phyloP scores from a whole-genome alignment of 2,113 vertebrate genomes.

The Rhabdornis inornatus region DNA sequence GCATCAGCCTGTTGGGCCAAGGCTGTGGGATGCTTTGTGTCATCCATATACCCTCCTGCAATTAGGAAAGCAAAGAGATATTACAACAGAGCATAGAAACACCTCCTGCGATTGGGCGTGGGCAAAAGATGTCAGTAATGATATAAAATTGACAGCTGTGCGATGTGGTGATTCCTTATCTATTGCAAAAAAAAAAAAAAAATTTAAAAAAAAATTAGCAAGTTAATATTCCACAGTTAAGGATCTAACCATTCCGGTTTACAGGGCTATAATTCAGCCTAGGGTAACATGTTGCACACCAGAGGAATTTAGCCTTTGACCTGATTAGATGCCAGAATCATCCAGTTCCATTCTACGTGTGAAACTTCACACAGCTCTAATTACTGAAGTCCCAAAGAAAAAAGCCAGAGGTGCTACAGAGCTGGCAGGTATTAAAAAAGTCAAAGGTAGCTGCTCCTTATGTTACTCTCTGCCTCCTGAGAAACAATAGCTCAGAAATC shows the following conservation, averaged over 20 bases:
- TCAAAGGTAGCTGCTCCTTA: not conserved
- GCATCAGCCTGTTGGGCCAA: not conserved
- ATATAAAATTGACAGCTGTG: not conserved
- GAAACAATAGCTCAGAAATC: slow-evolving; percentile 25
- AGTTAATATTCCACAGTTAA: slow-evolving; percentile 11
- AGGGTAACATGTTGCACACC: slow-evolving; percentile 1
- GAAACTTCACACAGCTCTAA: slow-evolving; percentile 60
- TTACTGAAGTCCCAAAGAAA: slow-evolving; percentile 47
- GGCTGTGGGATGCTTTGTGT: not conserved
- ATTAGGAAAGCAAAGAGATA: not conserved
- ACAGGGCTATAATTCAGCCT: slow-evolving; percentile 10
- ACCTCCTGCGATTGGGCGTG: not conserved
- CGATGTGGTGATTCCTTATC: not conserved
- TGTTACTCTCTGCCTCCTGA: not conserved
- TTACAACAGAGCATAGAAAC: not conserved
- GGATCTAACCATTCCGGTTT: slow-evolving; percentile 7
- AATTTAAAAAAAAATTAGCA: not conserved
- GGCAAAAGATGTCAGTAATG: not conserved
- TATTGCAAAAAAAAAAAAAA: not conserved
- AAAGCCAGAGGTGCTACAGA: slow-evolving; percentile 9
- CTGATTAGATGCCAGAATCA: slow-evolving; percentile 44
- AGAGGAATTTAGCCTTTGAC: slow-evolving; percentile 64
- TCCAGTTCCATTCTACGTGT: slow-evolving; percentile 37
- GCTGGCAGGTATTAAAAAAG: slow-evolving; percentile 40
- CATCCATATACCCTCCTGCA: not conserved